Percentiles rank a stretch among this genome's conserved stretches.
Conservation (phyloP, 2,888 invertebrate genomes). For the Hypomecis punctinalis region DNA sequence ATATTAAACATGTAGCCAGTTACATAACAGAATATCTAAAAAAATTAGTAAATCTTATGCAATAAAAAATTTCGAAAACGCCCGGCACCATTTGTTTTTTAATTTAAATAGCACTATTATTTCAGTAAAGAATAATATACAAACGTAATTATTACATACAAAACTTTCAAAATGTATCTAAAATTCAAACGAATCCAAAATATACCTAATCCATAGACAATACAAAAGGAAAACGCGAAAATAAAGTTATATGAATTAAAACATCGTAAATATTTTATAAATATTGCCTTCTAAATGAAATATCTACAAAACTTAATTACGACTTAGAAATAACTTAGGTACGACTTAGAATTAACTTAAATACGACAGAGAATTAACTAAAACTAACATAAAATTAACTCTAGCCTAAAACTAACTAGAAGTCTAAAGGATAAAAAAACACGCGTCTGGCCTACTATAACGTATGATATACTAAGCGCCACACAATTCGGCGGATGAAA, state of each 20-base stretch:
- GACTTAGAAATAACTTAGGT: slow-evolving; percentile 16
- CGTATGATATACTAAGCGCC: too few species aligned
- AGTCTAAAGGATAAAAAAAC: not conserved
- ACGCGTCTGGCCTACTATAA: not conserved
- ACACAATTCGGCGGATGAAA: too few species aligned
- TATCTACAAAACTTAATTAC: slow-evolving; percentile 35
- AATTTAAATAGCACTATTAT: too few species aligned
- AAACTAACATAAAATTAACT: too few species aligned
- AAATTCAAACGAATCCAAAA: slow-evolving; percentile 23
- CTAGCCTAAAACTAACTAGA: too few species aligned
- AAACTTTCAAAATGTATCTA: slow-evolving; percentile 8
- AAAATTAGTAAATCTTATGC: too few species aligned
- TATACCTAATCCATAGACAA: slow-evolving; percentile 51
- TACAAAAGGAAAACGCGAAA: slow-evolving; percentile 55
- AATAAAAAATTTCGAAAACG: too few species aligned
- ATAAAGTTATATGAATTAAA: slow-evolving; percentile 52
- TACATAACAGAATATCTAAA: too few species aligned
- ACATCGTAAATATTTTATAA: slow-evolving; percentile 39
- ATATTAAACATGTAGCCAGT: too few species aligned
- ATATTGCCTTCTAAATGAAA: slow-evolving; percentile 40
- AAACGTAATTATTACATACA: slow-evolving; percentile 7
- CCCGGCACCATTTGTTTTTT: too few species aligned
- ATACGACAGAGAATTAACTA: not conserved
- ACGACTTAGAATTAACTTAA: slow-evolving; percentile 1
- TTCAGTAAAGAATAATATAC: too few species aligned